Evolutionary conservation across 2,113 vertebrate genomes (phyloP).

Genomic region (Zapornia atra): DNA sequence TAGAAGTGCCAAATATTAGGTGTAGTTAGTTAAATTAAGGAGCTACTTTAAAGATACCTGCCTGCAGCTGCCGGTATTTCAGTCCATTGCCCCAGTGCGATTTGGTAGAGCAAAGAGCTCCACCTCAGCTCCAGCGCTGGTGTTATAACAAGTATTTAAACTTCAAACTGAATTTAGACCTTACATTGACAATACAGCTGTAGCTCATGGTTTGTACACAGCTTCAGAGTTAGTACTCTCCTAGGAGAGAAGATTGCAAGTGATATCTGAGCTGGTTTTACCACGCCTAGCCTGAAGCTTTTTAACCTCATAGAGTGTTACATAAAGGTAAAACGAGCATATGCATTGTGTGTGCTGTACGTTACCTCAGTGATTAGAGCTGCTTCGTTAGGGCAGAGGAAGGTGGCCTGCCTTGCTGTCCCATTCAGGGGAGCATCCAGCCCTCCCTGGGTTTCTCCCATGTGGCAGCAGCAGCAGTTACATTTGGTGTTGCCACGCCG

Average conservation of each 20-base stretch:
- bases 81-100: too few relatives aligned
- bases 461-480: too few relatives aligned
- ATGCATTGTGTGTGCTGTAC: too few relatives aligned
- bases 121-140: background rate
- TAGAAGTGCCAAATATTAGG: background rate
- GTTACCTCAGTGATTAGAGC: too few relatives aligned
- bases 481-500: too few relatives aligned
- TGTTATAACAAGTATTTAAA: too few relatives aligned
- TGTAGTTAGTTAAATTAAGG: background rate
- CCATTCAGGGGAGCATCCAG: too few relatives aligned
- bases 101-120: background rate
- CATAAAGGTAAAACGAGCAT: background rate
- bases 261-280: background rate
- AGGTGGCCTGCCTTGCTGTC: background rate
- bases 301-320: background rate
- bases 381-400: background rate
- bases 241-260: background rate
- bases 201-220: background rate
- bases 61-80: background rate
- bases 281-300: background rate
- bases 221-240: background rate
- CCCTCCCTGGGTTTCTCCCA: too few relatives aligned
- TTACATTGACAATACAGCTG: background rate
- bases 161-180: background rate
- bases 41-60: background rate